These are phyloP conservation scores for Australoheros facetus DNA, from an alignment of 2,797 vertebrate species.

Conservation along the genomic window DNA sequence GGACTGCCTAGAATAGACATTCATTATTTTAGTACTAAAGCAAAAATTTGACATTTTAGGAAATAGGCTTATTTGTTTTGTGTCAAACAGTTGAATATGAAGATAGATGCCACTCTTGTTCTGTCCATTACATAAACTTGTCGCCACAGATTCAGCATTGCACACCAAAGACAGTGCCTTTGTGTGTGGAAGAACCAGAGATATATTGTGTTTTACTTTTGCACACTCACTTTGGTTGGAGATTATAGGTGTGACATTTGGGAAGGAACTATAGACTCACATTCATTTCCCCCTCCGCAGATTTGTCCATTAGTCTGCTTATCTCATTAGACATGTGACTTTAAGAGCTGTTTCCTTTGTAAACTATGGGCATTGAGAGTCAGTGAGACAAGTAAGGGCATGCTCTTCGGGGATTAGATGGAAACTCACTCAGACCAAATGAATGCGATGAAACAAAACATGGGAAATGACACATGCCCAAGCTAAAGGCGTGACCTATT, in stretches of 20 bases:
- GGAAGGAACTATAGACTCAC: neutral
- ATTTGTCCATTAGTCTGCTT: neutral
- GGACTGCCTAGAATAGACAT: conserved; percentile 2
- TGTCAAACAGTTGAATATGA: neutral
- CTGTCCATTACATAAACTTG: neutral
- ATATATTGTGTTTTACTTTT: neutral
- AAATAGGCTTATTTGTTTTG: conserved; percentile 1
- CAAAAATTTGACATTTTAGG: neutral
- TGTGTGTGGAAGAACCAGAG: neutral
- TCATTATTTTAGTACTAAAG: conserved; percentile 5
- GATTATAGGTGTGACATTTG: neutral
- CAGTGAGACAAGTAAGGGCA: neutral
- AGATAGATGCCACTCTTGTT: neutral
- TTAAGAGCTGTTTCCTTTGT: neutral
- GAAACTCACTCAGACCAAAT: neutral
- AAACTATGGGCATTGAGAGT: neutral
- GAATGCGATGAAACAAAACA: neutral
- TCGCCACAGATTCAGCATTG: neutral
- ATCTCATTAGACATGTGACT: neutral
- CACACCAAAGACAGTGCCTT: neutral
- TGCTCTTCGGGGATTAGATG: neutral
- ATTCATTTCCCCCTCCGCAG: neutral
- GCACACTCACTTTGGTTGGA: neutral
- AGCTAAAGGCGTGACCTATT: neutral
- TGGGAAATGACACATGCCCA: neutral